These are phyloP conservation scores for Styela clava DNA, from an alignment of 23 tunicate species.

Conservation along the genomic window DNA sequence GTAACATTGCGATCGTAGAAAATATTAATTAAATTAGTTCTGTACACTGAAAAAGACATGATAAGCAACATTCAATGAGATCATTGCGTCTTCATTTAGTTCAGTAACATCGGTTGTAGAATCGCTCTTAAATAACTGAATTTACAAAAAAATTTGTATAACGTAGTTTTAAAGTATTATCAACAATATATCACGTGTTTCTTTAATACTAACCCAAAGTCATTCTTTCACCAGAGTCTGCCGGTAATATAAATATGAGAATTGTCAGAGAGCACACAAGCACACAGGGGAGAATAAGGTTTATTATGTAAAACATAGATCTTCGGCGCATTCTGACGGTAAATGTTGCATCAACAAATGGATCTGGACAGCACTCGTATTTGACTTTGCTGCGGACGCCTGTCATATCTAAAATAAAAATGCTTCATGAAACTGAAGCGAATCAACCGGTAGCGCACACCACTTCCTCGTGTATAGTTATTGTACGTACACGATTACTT, in stretches of 20 bases:
- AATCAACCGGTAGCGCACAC: too few relatives aligned
- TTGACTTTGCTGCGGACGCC: constrained; percentile 46
- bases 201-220: constrained; percentile 72
- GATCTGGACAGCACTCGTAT: constrained; percentile 74
- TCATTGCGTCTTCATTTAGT: too few relatives aligned
- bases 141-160: too few relatives aligned
- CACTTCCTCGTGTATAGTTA: too few relatives aligned
- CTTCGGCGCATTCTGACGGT: constrained; percentile 60
- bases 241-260: constrained; percentile 74
- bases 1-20: too few relatives aligned
- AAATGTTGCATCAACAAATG: constrained; percentile 88
- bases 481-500: too few relatives aligned
- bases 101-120: too few relatives aligned
- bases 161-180: too few relatives aligned
- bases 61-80: neutral
- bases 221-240: constrained; percentile 91
- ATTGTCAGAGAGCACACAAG: constrained; percentile 73
- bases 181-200: too few relatives aligned
- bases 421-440: too few relatives aligned
- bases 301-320: constrained; percentile 65
- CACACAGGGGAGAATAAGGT: constrained; percentile 85
- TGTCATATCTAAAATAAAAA: constrained; percentile 54
- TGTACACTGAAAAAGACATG: neutral
- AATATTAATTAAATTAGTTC: neutral
- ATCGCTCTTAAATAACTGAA: too few relatives aligned